Base-by-base conservation (phyloP, 2,797 vertebrate species). In the Phataginus tricuspis region DNA sequence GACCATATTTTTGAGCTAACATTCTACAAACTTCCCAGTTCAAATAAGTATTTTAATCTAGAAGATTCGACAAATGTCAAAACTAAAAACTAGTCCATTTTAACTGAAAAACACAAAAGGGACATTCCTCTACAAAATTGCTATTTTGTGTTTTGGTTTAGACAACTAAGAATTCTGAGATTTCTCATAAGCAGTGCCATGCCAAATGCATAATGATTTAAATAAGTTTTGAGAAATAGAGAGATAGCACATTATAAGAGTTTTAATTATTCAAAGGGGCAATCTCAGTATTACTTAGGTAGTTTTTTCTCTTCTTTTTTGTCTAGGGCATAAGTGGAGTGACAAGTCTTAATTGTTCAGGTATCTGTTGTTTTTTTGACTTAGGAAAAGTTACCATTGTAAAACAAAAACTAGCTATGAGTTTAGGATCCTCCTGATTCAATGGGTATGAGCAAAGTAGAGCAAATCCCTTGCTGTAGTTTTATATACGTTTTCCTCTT, bases 1-100 rank as follows among this genome's bases (percentile, higher is more conserved):
- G 97, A 98, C 98, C 98, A 93, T n/a, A 86, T 99, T 99, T 98
- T 98, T 98, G 93, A 97, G 94, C 92, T 69, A 97, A 97, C 97
- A 96, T 78, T 92, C 90, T 91, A 96, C 61, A 92, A 96, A 97
- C 80, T 97, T 96, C 51, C 59, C 96, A 98, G 94, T 98, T 98
- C 98, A 96, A 87, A 98, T 94, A 98, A 98, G 96, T 96, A 97
- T 96, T 91, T 94, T 96, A 96, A 97, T 97, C 97, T 97, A 97
- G 98, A 91, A 98, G 66, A 96, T 84, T 77, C 72, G 74, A 88
- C 59, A 90, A 98, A 98, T 94, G 94, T 96, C 97, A 98, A 96
- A 98, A 96, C 61, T 51, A 98, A 93, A 85, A 72, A 75, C 23
- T 45, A 88, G 23, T 49, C 31, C 27, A 84, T 19, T 78, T 82